These are phyloP conservation scores for Phylloscopus trochiloides DNA, from an alignment of 2,113 vertebrate genomes.

Conservation along the genomic window DNA sequence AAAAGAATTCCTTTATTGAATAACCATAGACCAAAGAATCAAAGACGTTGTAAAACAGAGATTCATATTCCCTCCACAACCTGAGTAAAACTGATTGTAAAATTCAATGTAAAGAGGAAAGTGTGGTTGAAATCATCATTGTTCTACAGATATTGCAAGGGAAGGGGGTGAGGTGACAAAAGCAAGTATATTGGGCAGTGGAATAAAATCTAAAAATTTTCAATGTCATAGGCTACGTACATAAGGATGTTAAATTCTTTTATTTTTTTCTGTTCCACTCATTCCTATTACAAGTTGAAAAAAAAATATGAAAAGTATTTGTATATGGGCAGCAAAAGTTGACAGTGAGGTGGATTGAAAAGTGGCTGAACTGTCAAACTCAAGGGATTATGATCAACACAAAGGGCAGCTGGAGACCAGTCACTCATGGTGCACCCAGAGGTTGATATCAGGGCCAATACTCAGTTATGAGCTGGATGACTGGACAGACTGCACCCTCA, in stretches of 20 bases:
- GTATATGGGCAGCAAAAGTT: background rate
- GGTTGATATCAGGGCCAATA: background rate
- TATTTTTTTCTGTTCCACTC: background rate
- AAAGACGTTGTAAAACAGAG: background rate
- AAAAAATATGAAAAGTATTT: background rate
- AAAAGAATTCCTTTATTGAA: background rate
- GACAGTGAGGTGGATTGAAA: background rate
- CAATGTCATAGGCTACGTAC: background rate
- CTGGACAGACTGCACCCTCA: background rate
- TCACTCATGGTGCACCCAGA: background rate
- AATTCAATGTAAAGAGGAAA: background rate
- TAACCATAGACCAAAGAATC: background rate
- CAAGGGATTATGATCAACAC: background rate
- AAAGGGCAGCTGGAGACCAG: background rate
- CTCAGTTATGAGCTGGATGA: background rate
- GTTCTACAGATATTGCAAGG: background rate
- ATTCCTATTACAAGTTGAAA: background rate
- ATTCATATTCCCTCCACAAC: accelerated
- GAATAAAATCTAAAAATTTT: background rate
- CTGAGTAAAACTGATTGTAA: background rate
- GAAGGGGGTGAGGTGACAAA: accelerated
- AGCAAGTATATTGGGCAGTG: background rate
- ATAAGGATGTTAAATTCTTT: background rate
- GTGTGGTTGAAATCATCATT: background rate
- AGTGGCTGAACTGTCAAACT: background rate